Conservation (phyloP, 2,113 vertebrate genomes). For the Ariopsis seemanni region DNA sequence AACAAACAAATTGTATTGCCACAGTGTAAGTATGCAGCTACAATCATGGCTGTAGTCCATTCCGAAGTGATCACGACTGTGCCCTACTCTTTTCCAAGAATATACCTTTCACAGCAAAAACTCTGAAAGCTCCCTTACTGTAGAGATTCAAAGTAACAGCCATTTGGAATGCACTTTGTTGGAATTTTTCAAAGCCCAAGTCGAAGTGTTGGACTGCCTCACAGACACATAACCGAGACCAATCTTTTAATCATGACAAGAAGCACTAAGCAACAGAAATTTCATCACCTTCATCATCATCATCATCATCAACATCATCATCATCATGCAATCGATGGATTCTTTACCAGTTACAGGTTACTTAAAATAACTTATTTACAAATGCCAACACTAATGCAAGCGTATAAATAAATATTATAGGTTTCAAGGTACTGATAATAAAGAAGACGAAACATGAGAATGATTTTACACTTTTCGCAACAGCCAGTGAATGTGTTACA, state of each 20-base stretch:
- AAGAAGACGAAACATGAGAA: neutral
- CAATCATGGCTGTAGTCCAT: neutral
- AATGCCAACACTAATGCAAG: neutral
- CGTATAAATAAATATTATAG: neutral
- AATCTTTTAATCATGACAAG: neutral
- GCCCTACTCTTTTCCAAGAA: neutral
- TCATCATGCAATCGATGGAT: neutral
- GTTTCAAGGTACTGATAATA: neutral
- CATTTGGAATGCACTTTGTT: neutral
- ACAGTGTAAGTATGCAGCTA: neutral
- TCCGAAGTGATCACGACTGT: neutral
- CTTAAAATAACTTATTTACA: neutral
- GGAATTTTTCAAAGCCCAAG: neutral
- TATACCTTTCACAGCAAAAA: neutral
- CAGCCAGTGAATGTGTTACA: neutral
- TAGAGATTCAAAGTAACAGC: neutral
- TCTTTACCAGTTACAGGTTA: neutral
- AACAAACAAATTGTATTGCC: neutral
- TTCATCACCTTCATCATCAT: neutral
- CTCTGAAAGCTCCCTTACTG: neutral
- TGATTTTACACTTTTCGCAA: neutral
- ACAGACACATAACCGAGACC: neutral
- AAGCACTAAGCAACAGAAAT: neutral
- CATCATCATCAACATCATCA: too few relatives aligned
- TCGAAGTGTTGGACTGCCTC: neutral